These are phyloP conservation scores for Notothenia coriiceps DNA, from an alignment of 2,113 vertebrate genomes.

Conservation along the genomic window DNA sequence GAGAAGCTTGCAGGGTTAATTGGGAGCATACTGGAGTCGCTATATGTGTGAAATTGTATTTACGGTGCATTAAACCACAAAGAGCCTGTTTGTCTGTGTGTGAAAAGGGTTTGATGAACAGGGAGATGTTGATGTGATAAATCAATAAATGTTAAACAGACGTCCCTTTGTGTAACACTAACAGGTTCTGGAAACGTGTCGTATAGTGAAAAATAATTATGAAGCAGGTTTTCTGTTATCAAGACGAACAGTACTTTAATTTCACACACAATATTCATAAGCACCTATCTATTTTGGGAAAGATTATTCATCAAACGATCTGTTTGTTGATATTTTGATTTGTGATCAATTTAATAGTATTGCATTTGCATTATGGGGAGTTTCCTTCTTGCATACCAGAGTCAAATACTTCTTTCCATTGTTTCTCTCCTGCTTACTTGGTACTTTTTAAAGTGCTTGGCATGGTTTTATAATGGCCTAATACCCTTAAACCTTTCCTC, in stretches of 20 bases:
- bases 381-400: conserved; percentile 9
- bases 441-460: conserved; percentile 19
- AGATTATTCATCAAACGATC: not conserved
- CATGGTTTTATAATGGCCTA: conserved; percentile 42
- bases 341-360: not conserved
- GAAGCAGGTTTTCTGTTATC: not conserved
- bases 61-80: conserved; percentile 70
- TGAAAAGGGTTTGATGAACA: conserved; percentile 52
- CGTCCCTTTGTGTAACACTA: conserved; percentile 27
- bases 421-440: conserved; percentile 13
- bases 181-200: conserved; percentile 35
- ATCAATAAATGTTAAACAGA: conserved; percentile 72
- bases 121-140: conserved; percentile 56
- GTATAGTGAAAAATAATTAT: not conserved
- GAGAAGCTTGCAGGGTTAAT: conserved; percentile 82
- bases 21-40: conserved; percentile 77
- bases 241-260: not conserved
- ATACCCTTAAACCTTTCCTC: conserved; percentile 29
- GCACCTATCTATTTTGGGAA: not conserved
- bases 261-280: not conserved
- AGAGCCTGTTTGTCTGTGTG: conserved; percentile 55
- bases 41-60: conserved; percentile 81
- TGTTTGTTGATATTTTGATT: not conserved
- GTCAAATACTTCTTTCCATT: not conserved
- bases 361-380: not conserved